Evolutionary conservation across 2,888 invertebrate species (phyloP).

Genomic region (Trissolcus brochymenae): DNA sequence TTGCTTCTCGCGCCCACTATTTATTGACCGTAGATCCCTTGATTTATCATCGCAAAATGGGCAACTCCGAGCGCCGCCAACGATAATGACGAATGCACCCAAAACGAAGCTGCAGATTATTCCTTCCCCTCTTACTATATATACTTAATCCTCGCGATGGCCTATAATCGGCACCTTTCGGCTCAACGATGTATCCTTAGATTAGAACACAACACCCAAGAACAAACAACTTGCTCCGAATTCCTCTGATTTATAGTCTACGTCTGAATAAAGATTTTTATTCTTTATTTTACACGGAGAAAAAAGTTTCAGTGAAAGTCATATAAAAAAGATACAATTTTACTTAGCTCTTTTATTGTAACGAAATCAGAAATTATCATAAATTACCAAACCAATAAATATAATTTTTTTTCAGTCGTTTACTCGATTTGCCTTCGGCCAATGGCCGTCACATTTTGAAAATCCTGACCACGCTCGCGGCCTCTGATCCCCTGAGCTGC

Average conservation of each 20-base stretch:
- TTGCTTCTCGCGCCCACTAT: constrained; percentile 45
- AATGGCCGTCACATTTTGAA: too few relatives aligned
- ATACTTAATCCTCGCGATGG: constrained; percentile 39
- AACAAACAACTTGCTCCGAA: constrained; percentile 49
- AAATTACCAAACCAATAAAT: too few relatives aligned
- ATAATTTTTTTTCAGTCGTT: too few relatives aligned
- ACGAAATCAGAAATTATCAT: too few relatives aligned
- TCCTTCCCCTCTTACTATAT: constrained; percentile 23
- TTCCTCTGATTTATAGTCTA: constrained; percentile 26
- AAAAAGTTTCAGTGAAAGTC: too few relatives aligned
- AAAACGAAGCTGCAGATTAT: constrained; percentile 52
- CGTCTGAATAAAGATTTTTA: neutral
- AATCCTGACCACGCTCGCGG: too few relatives aligned
- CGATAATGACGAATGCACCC: constrained; percentile 56
- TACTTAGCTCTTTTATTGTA: too few relatives aligned
- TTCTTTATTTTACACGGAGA: too few relatives aligned
- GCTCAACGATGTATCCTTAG: constrained; percentile 37
- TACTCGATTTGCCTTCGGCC: too few relatives aligned
- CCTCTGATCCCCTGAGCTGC: too few relatives aligned
- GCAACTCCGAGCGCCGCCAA: constrained; percentile 32
- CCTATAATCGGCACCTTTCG: constrained; percentile 55
- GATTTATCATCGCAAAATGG: constrained; percentile 56
- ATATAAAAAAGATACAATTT: too few relatives aligned
- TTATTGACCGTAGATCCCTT: constrained; percentile 39
- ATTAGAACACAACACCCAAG: constrained; percentile 37